phyloP scores from a whole-genome alignment of 2,113 vertebrate species.

The Meles meles region DNA sequence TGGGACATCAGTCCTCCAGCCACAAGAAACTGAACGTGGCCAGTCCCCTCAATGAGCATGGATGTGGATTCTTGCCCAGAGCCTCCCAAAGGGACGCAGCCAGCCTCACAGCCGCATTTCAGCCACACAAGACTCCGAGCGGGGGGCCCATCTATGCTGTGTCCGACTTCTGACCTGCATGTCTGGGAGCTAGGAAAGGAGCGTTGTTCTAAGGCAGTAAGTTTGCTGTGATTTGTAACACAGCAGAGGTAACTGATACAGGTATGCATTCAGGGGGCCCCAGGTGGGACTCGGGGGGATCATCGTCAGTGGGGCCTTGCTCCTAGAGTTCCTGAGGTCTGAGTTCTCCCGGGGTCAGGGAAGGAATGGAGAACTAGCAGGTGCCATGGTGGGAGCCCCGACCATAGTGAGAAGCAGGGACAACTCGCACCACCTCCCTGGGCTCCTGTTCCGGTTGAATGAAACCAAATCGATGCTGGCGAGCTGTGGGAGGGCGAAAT shows the following conservation, averaged over 20 bases:
- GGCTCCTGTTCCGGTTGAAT: not conserved
- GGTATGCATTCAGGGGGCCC: not conserved
- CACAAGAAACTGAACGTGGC: not conserved
- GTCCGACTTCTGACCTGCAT: not conserved
- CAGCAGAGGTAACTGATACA: not conserved
- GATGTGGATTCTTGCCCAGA: not conserved
- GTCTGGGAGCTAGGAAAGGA: not conserved
- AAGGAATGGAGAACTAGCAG: not conserved
- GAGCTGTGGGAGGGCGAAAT: not conserved
- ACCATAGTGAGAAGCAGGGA: not conserved
- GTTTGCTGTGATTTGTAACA: not conserved
- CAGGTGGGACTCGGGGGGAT: not conserved
- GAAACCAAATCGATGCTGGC: not conserved
- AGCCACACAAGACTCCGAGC: not conserved
- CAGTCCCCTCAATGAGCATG: not conserved
- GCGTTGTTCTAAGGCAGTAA: not conserved
- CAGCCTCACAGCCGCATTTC: not conserved
- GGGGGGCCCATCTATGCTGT: not conserved
- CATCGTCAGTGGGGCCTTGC: not conserved
- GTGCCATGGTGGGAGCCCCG: not conserved
- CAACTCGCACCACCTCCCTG: too few relatives aligned
- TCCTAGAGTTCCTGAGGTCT: not conserved
- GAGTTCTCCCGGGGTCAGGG: not conserved
- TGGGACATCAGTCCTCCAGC: fast-evolving
- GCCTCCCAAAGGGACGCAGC: fast-evolving